Evolutionary conservation across 2,797 vertebrate genomes (phyloP).

Genomic region (Trachurus trachurus): DNA sequence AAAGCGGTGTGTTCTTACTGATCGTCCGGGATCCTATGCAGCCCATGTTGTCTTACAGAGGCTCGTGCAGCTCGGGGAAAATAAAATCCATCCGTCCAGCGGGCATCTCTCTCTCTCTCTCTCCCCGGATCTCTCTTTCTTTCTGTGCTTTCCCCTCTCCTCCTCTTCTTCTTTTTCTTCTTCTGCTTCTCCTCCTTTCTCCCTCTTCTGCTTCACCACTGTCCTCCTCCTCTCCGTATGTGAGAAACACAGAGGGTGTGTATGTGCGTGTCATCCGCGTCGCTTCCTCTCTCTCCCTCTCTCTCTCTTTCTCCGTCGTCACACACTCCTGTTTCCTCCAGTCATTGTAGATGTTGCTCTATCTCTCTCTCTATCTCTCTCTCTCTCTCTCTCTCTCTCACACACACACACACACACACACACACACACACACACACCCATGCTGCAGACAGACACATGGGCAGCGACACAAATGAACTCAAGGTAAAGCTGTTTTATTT

Average conservation of each 20-base stretch:
- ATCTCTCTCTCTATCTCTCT: neutral
- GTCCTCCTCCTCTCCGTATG: conserved; percentile 61
- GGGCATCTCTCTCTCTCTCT: conserved; percentile 64
- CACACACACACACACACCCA: too few relatives aligned
- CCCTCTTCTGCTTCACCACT: conserved; percentile 35
- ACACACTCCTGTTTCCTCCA: conserved; percentile 35
- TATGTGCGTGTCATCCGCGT: conserved; percentile 59
- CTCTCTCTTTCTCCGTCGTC: conserved; percentile 34
- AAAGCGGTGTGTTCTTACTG: conserved; percentile 77
- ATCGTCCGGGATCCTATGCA: conserved; percentile 88
- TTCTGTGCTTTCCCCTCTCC: conserved; percentile 38
- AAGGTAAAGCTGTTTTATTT: neutral
- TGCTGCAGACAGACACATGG: neutral
- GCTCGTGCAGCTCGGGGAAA: conserved; percentile 75
- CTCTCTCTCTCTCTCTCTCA: neutral
- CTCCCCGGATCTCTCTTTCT: neutral
- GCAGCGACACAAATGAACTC: neutral
- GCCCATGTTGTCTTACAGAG: conserved; percentile 86
- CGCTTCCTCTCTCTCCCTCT: conserved; percentile 37
- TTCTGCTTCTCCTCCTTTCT: conserved; percentile 12
- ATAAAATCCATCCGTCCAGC: conserved; percentile 79
- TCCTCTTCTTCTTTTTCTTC: conserved; percentile 18
- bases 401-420: neutral
- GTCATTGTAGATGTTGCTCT: conserved; percentile 28
- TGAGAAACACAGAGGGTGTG: conserved; percentile 56